phyloP scores from a whole-genome alignment of 92 coral and sea anemone genomes.

The Epizoanthus scotinus region DNA sequence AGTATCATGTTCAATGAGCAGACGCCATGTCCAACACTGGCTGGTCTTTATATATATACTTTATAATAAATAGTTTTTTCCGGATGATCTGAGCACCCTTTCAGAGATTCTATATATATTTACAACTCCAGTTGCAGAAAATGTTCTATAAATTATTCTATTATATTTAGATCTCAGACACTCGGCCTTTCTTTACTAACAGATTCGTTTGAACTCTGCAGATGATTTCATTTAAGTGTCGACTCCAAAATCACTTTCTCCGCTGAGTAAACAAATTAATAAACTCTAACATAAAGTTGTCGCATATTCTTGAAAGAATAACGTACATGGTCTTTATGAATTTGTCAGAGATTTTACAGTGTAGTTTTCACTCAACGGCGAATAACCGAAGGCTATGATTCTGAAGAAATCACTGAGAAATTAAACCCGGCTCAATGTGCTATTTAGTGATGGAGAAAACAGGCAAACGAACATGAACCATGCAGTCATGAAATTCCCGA shows the following conservation, averaged over 20 bases:
- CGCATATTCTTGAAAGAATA: constrained; percentile 2
- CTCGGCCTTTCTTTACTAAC: constrained; percentile 15
- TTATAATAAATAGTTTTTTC: constrained; percentile 32
- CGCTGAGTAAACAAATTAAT: background rate
- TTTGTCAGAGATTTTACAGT: background rate
- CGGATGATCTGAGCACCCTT: constrained; percentile 13
- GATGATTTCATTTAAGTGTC: constrained; percentile 1
- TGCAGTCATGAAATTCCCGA: no score
- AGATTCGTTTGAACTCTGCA: background rate
- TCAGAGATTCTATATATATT: constrained; percentile 17
- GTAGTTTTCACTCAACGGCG: no score
- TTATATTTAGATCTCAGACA: constrained; percentile 22
- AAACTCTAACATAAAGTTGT: background rate
- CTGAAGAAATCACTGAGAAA: background rate
- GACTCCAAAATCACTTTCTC: background rate
- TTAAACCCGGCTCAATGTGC: no score
- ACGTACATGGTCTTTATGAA: constrained; percentile 9
- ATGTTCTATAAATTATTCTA: constrained; percentile 8
- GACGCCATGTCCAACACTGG: constrained; percentile 29
- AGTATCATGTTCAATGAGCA: background rate
- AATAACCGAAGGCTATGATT: background rate
- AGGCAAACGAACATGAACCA: no score
- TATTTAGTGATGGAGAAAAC: no score
- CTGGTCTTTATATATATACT: constrained; percentile 20
- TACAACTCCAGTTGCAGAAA: constrained; percentile 25